Base-by-base conservation (phyloP, 2,888 invertebrate species). In the Hyposoter didymator region DNA sequence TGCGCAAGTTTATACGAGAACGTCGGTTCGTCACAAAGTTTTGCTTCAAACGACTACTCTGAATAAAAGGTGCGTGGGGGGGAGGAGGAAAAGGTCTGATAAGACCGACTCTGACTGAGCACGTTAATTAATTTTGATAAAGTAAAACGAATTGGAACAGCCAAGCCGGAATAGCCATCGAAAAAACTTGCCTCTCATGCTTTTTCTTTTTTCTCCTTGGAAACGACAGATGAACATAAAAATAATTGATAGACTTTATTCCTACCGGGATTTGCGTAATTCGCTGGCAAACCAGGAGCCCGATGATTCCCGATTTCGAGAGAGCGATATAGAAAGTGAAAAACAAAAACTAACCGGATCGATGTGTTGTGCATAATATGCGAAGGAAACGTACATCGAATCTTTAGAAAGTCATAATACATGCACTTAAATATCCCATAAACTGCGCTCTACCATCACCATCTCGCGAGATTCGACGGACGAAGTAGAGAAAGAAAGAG, bases 231-330 rank as follows among this genome's bases (percentile, higher is more conserved):
- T 1, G 32, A 70, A 74, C 28, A 59, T 59, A 73, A 52, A 55
- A 7, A 47, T 7, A 47, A 17, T 22, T 75, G 45, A 64, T 75
- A 64, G 45, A 22, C 17, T 39, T 43, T 55, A 69, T 75, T 82
- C 70, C 64, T 55, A 59, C 78, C 78, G 67, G 67, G 67, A 75
- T 82, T 85, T 85, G 47, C 85, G 74, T 82, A 82, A 85, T 47
- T 35, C 55, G 12, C 32, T 22, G 5, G 52, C 49, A 78, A 74
- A 72, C 17, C n/a, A 39, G 39, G 45, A 66, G 72, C 64, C 75
- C 81, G 67, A 78, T 69, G 74, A 75, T 78, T 74, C 35, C 32
- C 64, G 28, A 52, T 64, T 45, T 62, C 19, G 64, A 35, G 70
- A 32, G 64, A 45, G 73, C 10, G 0, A 52, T 55, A 74, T 78